These are phyloP conservation scores for Medauroidea extradentata DNA, from an alignment of 1,140 invertebrate genomes.

Conservation along the genomic window DNA sequence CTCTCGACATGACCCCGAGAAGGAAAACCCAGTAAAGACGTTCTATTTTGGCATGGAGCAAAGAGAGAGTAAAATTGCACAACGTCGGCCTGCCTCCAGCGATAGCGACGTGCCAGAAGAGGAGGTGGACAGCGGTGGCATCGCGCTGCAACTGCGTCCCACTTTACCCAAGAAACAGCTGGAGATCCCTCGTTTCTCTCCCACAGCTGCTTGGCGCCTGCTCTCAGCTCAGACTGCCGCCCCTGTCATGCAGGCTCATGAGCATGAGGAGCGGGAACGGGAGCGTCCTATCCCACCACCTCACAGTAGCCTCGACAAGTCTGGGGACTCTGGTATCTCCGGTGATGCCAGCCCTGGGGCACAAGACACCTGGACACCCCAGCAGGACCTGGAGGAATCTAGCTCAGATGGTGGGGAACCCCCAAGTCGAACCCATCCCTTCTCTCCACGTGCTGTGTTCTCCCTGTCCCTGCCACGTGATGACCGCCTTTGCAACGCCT, in stretches of 20 bases:
- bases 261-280: slow-evolving; percentile 24
- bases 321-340: slow-evolving; percentile 75
- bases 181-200: slow-evolving; percentile 72
- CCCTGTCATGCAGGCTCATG: slow-evolving; percentile 25
- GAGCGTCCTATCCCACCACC: slow-evolving; percentile 49
- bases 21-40: slow-evolving; percentile 51
- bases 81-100: not conserved
- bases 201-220: slow-evolving; percentile 74
- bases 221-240: slow-evolving; percentile 48
- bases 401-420: slow-evolving; percentile 61
- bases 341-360: slow-evolving; percentile 57
- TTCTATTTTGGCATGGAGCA: slow-evolving; percentile 74
- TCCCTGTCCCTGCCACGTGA: slow-evolving; percentile 65
- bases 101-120: not conserved
- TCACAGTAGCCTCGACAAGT: slow-evolving; percentile 55
- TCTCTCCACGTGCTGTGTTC: slow-evolving; percentile 64
- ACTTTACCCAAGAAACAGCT: slow-evolving; percentile 70
- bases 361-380: slow-evolving; percentile 64
- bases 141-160: slow-evolving; percentile 66
- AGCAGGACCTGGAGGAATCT: slow-evolving; percentile 68
- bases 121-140: slow-evolving; percentile 43
- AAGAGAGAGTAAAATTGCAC: slow-evolving; percentile 15
- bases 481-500: slow-evolving; percentile 32
- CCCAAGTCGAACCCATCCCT: slow-evolving; percentile 36
- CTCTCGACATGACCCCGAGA: no score